A percentile compares a stretch with the other conserved stretches of the same genome.
phyloP scores from a whole-genome alignment of 2,888 invertebrate species.

The Eurois occulta region DNA sequence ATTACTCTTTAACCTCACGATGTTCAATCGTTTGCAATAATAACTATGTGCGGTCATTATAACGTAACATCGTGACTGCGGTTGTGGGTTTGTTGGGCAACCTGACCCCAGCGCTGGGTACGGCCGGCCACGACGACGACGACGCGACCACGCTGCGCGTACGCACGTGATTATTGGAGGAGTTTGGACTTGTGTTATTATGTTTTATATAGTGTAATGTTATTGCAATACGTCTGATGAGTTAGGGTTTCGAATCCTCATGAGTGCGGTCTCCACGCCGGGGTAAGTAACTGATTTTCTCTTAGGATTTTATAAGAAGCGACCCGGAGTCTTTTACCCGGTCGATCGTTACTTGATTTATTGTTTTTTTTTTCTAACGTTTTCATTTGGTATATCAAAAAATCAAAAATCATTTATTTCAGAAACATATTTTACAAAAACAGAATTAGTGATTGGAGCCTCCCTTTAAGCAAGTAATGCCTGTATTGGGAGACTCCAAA shows the following conservation, averaged over 20 bases:
- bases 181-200: not conserved
- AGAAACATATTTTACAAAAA: too few relatives aligned
- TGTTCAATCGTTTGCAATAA: slow-evolving; percentile 33
- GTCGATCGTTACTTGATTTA: not conserved
- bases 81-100: slow-evolving; percentile 41
- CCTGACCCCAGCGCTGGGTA: slow-evolving; percentile 41
- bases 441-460: too few relatives aligned
- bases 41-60: slow-evolving; percentile 17
- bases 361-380: not conserved
- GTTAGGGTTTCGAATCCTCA: not conserved
- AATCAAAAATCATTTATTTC: too few relatives aligned
- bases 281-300: not conserved
- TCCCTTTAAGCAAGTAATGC: too few relatives aligned
- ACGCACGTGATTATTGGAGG: slow-evolving; percentile 20
- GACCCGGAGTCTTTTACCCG: not conserved
- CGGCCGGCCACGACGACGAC: slow-evolving; percentile 1
- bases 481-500: too few relatives aligned
- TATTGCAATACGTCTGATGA: not conserved
- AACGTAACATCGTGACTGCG: slow-evolving; percentile 48
- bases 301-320: not conserved
- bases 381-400: not conserved
- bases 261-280: not conserved
- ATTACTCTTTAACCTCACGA: slow-evolving; percentile 44
- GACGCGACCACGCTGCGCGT: slow-evolving; percentile 1
- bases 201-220: slow-evolving; percentile 23